phyloP scores from a whole-genome alignment of 2,888 invertebrate species.

The Parnassius glacialis region DNA sequence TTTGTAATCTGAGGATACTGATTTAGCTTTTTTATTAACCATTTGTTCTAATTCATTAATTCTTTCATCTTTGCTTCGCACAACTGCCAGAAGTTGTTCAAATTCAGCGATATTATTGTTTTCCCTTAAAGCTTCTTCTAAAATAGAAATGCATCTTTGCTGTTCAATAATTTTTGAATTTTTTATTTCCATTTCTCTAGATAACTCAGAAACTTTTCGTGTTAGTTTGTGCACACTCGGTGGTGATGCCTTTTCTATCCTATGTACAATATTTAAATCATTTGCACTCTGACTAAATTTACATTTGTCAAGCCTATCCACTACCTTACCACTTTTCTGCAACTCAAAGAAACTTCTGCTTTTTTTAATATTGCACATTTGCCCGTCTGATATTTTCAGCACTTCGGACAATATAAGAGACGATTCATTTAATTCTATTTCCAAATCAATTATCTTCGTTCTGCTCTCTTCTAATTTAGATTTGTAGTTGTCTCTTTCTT shows the following conservation, averaged over 20 bases:
- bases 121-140: constrained; percentile 78
- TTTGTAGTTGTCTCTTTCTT: constrained; percentile 60
- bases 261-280: constrained; percentile 52
- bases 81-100: constrained; percentile 78
- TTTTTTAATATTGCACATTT: constrained; percentile 59
- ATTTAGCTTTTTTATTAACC: constrained; percentile 72
- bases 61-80: constrained; percentile 83
- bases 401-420: constrained; percentile 76
- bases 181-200: constrained; percentile 72
- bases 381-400: constrained; percentile 69
- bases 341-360: constrained; percentile 73
- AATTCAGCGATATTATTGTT: constrained; percentile 81
- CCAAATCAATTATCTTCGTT: constrained; percentile 74
- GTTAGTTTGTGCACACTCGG: constrained; percentile 58
- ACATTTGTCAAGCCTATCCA: constrained; percentile 78
- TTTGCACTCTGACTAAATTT: constrained; percentile 71
- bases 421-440: constrained; percentile 76
- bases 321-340: constrained; percentile 82
- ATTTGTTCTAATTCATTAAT: constrained; percentile 89
- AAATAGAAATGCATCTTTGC: constrained; percentile 75
- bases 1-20: constrained; percentile 57
- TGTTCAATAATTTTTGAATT: constrained; percentile 79
- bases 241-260: constrained; percentile 45
- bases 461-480: constrained; percentile 65
- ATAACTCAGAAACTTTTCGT: constrained; percentile 65